Evolutionary conservation across 2,113 vertebrate genomes (phyloP).

Genomic region (Tachuris rubrigastra): DNA sequence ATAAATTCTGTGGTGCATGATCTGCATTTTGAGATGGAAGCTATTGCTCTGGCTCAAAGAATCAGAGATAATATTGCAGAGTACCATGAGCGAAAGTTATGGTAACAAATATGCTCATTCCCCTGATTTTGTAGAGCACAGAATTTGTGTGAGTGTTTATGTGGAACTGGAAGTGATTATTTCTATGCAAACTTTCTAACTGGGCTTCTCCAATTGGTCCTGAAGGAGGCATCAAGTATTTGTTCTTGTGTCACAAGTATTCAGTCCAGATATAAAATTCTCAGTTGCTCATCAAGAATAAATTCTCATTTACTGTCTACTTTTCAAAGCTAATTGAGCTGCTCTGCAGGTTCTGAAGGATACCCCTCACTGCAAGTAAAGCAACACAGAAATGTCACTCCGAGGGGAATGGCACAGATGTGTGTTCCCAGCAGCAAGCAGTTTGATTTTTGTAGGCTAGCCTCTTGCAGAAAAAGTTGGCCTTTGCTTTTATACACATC

Average conservation of each 20-base stretch:
- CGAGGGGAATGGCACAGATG: not conserved
- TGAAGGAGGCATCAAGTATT: not conserved
- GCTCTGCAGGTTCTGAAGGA: not conserved
- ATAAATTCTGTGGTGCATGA: not conserved
- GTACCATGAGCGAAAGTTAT: not conserved
- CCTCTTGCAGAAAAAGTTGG: not conserved
- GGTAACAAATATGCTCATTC: constrained; percentile 20
- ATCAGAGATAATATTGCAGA: not conserved
- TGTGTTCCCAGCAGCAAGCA: not conserved
- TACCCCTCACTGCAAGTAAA: not conserved
- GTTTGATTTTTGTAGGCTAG: not conserved
- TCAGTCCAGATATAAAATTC: not conserved
- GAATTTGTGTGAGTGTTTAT: not conserved
- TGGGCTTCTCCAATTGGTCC: not conserved
- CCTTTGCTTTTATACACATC: not conserved
- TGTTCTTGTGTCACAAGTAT: not conserved
- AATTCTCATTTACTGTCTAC: not conserved
- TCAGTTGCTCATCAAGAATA: not conserved
- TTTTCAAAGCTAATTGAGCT: constrained; percentile 1
- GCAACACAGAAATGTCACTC: not conserved
- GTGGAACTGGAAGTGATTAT: not conserved
- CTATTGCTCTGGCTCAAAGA: not conserved
- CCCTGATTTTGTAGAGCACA: not conserved
- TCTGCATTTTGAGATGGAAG: constrained; percentile 12
- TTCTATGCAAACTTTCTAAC: not conserved